Conservation (phyloP, 2,113 vertebrate species). For the Puma concolor region DNA sequence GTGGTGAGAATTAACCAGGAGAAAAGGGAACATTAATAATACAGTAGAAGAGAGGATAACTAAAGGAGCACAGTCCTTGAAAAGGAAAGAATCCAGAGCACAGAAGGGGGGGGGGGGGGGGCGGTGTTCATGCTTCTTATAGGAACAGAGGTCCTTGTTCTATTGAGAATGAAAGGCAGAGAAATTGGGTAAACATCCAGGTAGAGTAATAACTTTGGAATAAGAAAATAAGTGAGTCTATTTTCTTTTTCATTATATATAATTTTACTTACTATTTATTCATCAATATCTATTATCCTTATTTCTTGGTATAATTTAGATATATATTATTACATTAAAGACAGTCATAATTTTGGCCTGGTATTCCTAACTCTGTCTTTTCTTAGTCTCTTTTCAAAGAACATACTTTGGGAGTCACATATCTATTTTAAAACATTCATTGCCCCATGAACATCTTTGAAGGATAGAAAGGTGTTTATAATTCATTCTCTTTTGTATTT, state of each 20-base stretch:
- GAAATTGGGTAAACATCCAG: not conserved
- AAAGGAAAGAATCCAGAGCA: not conserved
- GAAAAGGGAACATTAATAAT: not conserved
- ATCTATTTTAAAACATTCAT: constrained; percentile 62
- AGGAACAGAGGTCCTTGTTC: not conserved
- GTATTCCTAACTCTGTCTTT: constrained; percentile 1
- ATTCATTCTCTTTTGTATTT: constrained; percentile 53
- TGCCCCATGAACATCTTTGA: constrained; percentile 16
- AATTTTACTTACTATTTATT: not conserved
- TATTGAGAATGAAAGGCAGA: not conserved
- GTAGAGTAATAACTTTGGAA: not conserved
- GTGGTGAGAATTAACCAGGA: not conserved
- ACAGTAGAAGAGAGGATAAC: not conserved
- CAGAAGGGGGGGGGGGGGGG: not conserved
- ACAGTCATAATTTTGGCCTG: constrained; percentile 4
- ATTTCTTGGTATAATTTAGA: not conserved
- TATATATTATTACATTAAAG: not conserved
- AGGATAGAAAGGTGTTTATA: constrained; percentile 9
- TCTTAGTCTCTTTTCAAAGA: constrained; percentile 52
- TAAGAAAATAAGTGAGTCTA: not conserved
- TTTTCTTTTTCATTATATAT: not conserved
- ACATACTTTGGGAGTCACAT: constrained; percentile 6
- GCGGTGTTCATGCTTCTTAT: not conserved
- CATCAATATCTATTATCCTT: not conserved
- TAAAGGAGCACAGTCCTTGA: not conserved